These are phyloP conservation scores for Tringa solitaria DNA, from an alignment of 2,113 vertebrate genomes.

Conservation along the genomic window DNA sequence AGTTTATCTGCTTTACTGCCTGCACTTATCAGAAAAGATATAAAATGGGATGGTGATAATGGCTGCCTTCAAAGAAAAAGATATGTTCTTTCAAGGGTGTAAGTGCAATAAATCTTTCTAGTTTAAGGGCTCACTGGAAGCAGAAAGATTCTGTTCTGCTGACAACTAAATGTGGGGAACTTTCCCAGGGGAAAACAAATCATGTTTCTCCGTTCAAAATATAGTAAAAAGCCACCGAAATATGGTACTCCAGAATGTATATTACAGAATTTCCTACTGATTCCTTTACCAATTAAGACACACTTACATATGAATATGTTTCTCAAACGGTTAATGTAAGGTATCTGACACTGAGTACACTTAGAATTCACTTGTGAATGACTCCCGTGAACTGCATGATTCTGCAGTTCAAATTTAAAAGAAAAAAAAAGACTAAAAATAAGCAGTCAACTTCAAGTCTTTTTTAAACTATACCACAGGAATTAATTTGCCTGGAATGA, in stretches of 20 bases:
- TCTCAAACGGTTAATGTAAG: conserved; percentile 29
- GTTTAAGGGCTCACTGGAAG: conserved; percentile 61
- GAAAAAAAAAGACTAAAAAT: neutral
- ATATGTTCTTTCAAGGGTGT: conserved; percentile 70
- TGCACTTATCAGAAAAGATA: conserved; percentile 68
- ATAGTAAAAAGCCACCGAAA: conserved; percentile 48
- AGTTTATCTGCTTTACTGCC: conserved; percentile 67
- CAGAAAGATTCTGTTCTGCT: conserved; percentile 49
- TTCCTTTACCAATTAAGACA: conserved; percentile 29
- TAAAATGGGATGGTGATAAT: conserved; percentile 65
- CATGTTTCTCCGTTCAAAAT: conserved; percentile 64
- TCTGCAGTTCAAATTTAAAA: neutral
- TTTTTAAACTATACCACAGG: conserved; percentile 14
- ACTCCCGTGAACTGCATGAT: neutral
- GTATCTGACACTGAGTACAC: neutral
- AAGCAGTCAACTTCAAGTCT: neutral
- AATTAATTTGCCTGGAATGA: conserved; percentile 39
- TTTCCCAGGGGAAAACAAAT: conserved; percentile 71
- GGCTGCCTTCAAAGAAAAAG: conserved; percentile 67
- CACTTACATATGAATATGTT: neutral
- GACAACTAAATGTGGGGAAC: conserved; percentile 56
- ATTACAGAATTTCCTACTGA: conserved; percentile 16
- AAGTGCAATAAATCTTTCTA: conserved; percentile 72
- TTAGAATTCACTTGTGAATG: neutral
- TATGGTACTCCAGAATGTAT: conserved; percentile 36